phyloP scores from a whole-genome alignment of 1,140 invertebrate genomes.

The Temnothorax curvispinosus region DNA sequence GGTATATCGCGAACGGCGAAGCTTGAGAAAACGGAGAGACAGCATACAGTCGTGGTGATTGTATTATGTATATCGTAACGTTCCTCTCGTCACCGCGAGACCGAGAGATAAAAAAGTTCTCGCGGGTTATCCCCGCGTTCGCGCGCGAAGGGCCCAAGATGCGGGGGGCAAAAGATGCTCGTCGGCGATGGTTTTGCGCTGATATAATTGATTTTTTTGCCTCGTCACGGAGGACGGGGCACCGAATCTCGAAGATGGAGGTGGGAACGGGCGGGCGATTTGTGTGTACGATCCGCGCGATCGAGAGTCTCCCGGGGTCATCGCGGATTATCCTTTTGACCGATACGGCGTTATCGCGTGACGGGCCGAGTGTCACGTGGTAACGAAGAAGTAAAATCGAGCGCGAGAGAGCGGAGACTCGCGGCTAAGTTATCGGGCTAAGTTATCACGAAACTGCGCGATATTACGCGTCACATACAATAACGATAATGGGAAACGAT shows the following conservation, averaged over 20 bases:
- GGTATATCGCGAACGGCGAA: too few relatives aligned
- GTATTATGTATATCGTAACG: neutral
- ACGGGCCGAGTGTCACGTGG: neutral
- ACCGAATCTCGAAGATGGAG: neutral
- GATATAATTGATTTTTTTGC: constrained; percentile 33
- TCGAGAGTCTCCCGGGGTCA: constrained; percentile 2
- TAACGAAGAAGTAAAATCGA: neutral
- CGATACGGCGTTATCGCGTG: constrained; percentile 43
- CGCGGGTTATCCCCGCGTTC: neutral
- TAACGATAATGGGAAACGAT: neutral
- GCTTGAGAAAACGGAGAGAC: neutral
- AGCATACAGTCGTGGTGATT: neutral
- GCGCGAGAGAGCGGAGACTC: neutral
- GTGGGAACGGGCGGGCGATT: neutral
- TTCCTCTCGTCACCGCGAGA: neutral
- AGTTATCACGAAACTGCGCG: constrained; percentile 9
- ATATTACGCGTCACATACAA: constrained; percentile 7
- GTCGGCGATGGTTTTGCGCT: too few relatives aligned
- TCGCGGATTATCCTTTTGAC: constrained; percentile 43
- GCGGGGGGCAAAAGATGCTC: neutral
- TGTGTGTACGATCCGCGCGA: neutral
- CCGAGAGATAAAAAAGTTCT: constrained; percentile 11
- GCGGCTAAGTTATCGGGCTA: neutral
- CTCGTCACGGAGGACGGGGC: neutral
- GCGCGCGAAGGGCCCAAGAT: neutral